phyloP scores from a whole-genome alignment of 1,140 invertebrate species.

The Protaetia brevitarsis region DNA sequence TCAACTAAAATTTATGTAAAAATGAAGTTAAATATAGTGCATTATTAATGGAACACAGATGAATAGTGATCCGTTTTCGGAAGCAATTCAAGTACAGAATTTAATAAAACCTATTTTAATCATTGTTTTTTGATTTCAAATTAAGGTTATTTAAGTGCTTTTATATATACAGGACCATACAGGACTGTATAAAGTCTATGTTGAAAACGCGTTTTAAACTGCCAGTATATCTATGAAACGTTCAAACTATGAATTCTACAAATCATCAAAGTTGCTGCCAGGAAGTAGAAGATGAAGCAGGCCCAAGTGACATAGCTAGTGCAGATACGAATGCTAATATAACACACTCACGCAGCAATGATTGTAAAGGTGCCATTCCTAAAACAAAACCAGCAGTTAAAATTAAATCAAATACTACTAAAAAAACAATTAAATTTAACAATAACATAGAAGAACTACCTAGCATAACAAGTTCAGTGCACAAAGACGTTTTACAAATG shows the following conservation, averaged over 20 bases:
- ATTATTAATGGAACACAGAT: too few species aligned
- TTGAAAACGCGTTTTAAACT: not conserved
- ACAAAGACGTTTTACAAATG: slow-evolving; percentile 15
- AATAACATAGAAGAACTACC: slow-evolving; percentile 33
- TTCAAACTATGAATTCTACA: slow-evolving; percentile 10
- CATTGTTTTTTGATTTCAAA: too few species aligned
- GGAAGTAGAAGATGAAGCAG: not conserved
- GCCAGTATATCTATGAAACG: not conserved
- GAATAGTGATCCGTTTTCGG: too few species aligned
- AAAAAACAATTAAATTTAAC: slow-evolving; percentile 31
- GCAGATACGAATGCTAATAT: slow-evolving; percentile 14
- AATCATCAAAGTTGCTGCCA: not conserved
- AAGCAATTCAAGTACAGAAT: too few species aligned
- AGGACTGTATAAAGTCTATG: too few species aligned
- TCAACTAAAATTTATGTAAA: too few species aligned
- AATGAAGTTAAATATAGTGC: too few species aligned
- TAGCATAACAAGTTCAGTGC: slow-evolving; percentile 10
- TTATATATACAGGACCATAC: too few species aligned
- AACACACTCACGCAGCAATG: not conserved
- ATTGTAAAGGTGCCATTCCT: slow-evolving; percentile 35
- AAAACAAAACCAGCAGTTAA: slow-evolving; percentile 29
- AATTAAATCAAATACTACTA: slow-evolving; percentile 20
- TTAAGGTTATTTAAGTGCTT: too few species aligned
- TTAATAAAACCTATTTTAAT: too few species aligned
- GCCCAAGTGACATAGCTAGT: not conserved